Conservation (phyloP, 2,888 invertebrate genomes). For the Therioaphis trifolii region DNA sequence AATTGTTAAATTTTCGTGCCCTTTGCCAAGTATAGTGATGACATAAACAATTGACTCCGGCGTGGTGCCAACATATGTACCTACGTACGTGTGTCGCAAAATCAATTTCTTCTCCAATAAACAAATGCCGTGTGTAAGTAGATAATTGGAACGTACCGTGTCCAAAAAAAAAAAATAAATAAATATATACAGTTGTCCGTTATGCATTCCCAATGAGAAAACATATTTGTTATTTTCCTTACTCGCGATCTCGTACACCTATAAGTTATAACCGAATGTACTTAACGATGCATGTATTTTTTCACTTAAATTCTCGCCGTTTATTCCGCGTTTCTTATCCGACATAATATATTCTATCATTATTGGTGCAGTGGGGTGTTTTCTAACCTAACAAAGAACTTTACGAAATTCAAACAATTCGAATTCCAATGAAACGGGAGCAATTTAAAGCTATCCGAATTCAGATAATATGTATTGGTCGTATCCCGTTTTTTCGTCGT, state of each 20-base stretch:
- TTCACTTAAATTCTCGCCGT: too few species aligned
- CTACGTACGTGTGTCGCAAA: constrained; percentile 33
- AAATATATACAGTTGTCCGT: not conserved
- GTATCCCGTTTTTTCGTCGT: too few species aligned
- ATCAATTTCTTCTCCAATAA: constrained; percentile 22
- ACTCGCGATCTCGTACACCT: not conserved
- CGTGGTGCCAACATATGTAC: not conserved
- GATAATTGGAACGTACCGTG: constrained; percentile 19
- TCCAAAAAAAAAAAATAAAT: not conserved
- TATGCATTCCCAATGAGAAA: not conserved
- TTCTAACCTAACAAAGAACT: too few species aligned
- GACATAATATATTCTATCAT: too few species aligned
- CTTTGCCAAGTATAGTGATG: not conserved
- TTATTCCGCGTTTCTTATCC: too few species aligned
- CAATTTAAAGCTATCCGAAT: too few species aligned
- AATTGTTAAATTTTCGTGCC: constrained; percentile 19
- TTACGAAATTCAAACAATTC: too few species aligned
- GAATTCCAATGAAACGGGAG: too few species aligned
- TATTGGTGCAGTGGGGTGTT: too few species aligned
- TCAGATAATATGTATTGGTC: too few species aligned
- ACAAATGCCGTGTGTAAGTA: not conserved
- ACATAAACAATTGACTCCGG: not conserved
- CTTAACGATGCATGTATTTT: too few species aligned
- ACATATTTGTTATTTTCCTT: not conserved
- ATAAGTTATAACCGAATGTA: not conserved